phyloP scores from a whole-genome alignment of 1,140 invertebrate species.

The Doryteuthis pealeii region DNA sequence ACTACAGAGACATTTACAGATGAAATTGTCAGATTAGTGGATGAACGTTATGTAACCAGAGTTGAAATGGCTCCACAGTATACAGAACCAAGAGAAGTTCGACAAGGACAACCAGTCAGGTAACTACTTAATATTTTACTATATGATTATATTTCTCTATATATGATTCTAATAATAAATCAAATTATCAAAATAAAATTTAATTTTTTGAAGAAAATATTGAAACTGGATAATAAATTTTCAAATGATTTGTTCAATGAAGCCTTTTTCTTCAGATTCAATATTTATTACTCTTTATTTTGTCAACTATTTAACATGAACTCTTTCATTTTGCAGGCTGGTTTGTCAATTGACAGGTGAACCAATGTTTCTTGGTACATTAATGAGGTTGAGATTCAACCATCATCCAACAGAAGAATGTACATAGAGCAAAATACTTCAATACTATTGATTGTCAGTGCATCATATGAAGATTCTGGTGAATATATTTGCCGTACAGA shows the following conservation, averaged over 20 bases:
- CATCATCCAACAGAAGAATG: constrained; percentile 44
- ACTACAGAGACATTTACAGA: constrained; percentile 23
- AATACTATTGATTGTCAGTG: constrained; percentile 50
- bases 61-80: constrained; percentile 53
- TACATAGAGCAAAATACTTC: constrained; percentile 40
- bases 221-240: too few species aligned
- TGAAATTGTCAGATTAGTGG: constrained; percentile 31
- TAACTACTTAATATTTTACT: constrained; percentile 27
- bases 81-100: constrained; percentile 40
- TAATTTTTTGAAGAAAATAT: too few species aligned
- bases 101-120: constrained; percentile 53
- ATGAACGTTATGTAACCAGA: constrained; percentile 41
- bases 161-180: too few species aligned
- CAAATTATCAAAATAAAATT: too few species aligned
- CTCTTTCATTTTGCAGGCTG: constrained; percentile 32
- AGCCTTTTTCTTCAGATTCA: too few species aligned
- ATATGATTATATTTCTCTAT: too few species aligned
- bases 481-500: constrained; percentile 55
- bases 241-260: too few species aligned
- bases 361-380: constrained; percentile 52
- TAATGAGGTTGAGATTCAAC: constrained; percentile 44
- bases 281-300: too few species aligned
- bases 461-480: constrained; percentile 51
- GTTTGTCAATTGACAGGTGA: constrained; percentile 48
- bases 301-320: too few species aligned